phyloP scores from a whole-genome alignment of 1,140 invertebrate genomes.

The Cydia amplana region DNA sequence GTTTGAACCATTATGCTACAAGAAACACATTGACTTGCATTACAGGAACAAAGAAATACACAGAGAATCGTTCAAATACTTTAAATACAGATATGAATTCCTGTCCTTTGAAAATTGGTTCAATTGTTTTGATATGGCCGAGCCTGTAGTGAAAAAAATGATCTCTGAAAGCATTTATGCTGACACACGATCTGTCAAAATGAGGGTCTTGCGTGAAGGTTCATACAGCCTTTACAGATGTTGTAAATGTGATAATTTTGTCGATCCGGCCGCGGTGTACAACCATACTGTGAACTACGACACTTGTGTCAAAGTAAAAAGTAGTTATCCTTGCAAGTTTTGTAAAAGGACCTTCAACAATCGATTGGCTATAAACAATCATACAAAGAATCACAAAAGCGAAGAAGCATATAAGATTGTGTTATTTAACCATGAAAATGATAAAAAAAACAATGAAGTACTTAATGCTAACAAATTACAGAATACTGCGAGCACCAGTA shows the following conservation, averaged over 20 bases:
- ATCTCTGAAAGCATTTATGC: constrained; percentile 17
- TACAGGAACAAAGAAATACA: constrained; percentile 15
- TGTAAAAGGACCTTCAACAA: constrained; percentile 21
- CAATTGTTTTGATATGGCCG: not conserved
- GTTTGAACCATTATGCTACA: constrained; percentile 16
- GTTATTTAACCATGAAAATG: not conserved
- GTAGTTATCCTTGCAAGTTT: not conserved
- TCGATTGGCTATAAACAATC: not conserved
- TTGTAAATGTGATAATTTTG: constrained; percentile 14
- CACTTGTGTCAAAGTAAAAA: not conserved
- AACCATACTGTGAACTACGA: constrained; percentile 2
- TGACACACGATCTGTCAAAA: not conserved
- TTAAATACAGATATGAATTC: constrained; percentile 4
- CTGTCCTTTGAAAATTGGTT: not conserved
- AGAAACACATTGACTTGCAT: constrained; percentile 17
- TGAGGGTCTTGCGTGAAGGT: not conserved
- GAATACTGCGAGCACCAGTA: not conserved
- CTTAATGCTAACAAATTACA: not conserved
- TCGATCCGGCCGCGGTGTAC: not conserved
- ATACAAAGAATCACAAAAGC: not conserved
- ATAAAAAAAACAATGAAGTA: not conserved
- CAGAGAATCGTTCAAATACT: constrained; percentile 11
- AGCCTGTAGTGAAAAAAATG: not conserved
- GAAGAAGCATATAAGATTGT: not conserved
- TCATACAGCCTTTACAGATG: not conserved